Evolutionary conservation across 2,888 invertebrate genomes (phyloP).

Genomic region (Sarcophaga carnaria): DNA sequence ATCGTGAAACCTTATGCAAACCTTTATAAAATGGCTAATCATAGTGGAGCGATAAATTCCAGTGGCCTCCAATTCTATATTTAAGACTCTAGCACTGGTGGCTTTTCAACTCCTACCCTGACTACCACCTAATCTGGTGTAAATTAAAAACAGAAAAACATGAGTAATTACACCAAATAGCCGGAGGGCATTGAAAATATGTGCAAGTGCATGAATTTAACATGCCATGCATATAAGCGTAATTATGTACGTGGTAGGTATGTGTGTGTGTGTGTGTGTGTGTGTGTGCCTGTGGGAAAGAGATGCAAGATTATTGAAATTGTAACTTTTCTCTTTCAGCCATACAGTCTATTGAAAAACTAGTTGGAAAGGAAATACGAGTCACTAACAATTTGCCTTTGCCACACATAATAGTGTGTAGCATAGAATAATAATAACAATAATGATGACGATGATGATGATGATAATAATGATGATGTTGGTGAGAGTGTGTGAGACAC

Average conservation of each 20-base stretch:
- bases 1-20: too few relatives aligned
- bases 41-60: too few relatives aligned
- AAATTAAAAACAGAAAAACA: background rate
- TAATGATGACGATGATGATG: too few relatives aligned
- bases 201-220: background rate
- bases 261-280: background rate
- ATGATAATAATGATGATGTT: background rate
- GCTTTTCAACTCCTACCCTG: too few relatives aligned
- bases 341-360: slow-evolving; percentile 51
- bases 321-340: slow-evolving; percentile 26
- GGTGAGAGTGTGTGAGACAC: slow-evolving; percentile 10
- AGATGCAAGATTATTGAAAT: slow-evolving; percentile 22
- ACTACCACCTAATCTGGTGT: too few relatives aligned
- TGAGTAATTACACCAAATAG: slow-evolving; percentile 51
- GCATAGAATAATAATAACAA: too few relatives aligned
- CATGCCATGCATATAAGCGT: background rate
- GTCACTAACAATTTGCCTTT: slow-evolving; percentile 9
- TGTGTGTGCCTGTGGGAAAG: background rate
- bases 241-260: background rate
- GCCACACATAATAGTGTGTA: too few relatives aligned
- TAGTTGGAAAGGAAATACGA: slow-evolving; percentile 41
- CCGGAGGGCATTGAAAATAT: slow-evolving; percentile 16
- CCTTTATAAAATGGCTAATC: too few relatives aligned
- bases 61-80: too few relatives aligned
- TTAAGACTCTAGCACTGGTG: too few relatives aligned